These are phyloP conservation scores for Caranx ignobilis DNA, from an alignment of 2,113 vertebrate species.

Conservation along the genomic window DNA sequence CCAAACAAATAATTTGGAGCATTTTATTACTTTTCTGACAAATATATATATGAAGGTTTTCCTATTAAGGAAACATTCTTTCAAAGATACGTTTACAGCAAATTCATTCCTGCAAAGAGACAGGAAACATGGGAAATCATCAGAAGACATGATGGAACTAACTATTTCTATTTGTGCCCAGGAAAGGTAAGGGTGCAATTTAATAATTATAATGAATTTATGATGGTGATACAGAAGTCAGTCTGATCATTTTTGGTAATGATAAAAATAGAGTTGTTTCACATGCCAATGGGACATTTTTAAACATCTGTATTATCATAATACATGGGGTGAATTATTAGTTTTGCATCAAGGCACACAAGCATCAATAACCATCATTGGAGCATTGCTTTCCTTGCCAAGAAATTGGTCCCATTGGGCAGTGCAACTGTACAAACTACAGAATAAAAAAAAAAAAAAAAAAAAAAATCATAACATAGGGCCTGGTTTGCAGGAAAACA, in stretches of 20 bases:
- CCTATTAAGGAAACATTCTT: slow-evolving; percentile 82
- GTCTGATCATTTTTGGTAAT: slow-evolving; percentile 53
- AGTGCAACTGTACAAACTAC: slow-evolving; percentile 82
- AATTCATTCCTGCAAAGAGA: slow-evolving; percentile 80
- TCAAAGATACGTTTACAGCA: slow-evolving; percentile 84
- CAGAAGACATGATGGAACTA: slow-evolving; percentile 73
- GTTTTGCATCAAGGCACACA: slow-evolving; percentile 87
- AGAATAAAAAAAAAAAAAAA: slow-evolving; percentile 44
- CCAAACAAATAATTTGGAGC: slow-evolving; percentile 62
- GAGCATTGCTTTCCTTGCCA: slow-evolving; percentile 76
- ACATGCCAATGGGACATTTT: slow-evolving; percentile 77
- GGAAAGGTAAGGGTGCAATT: slow-evolving; percentile 70
- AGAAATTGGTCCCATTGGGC: slow-evolving; percentile 85
- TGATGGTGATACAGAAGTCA: slow-evolving; percentile 58
- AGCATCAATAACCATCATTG: slow-evolving; percentile 78
- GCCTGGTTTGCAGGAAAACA: slow-evolving; percentile 61
- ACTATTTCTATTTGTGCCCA: slow-evolving; percentile 77
- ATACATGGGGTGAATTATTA: slow-evolving; percentile 69
- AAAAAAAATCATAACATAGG: slow-evolving; percentile 47
- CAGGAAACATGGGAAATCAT: slow-evolving; percentile 76
- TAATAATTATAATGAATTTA: slow-evolving; percentile 56
- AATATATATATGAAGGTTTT: slow-evolving; percentile 87
- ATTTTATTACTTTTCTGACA: slow-evolving; percentile 88
- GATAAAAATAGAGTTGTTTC: slow-evolving; percentile 57
- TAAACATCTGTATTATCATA: slow-evolving; percentile 65